Evolutionary conservation across 2,888 invertebrate species (phyloP).

Genomic region (Athalia cordata): DNA sequence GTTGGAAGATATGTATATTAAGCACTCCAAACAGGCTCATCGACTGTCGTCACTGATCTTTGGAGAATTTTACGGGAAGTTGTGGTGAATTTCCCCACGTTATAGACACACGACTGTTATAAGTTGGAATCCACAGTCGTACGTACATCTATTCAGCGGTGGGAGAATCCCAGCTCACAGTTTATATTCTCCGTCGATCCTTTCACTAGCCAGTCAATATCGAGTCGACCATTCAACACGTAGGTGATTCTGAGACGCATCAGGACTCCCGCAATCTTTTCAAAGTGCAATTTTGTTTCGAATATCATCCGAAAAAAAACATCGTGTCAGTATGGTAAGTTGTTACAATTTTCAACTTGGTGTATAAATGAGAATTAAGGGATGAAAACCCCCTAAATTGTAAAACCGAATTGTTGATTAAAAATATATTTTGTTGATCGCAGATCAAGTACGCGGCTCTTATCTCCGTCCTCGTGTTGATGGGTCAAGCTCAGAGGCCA

Average conservation of each 20-base stretch:
- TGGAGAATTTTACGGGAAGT: conserved; percentile 24
- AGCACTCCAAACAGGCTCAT: background rate
- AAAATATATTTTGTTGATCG: background rate
- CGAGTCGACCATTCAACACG: background rate
- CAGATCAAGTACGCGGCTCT: conserved; percentile 61
- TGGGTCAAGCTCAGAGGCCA: conserved; percentile 77
- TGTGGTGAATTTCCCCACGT: conserved; percentile 5
- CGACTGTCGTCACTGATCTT: conserved; percentile 4
- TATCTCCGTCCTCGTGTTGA: conserved; percentile 61
- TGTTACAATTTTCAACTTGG: background rate
- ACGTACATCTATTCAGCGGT: background rate
- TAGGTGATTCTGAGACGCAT: background rate
- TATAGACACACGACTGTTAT: background rate
- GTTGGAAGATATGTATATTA: background rate
- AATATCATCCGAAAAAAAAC: background rate
- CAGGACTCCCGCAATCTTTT: background rate
- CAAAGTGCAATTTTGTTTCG: background rate
- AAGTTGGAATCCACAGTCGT: background rate
- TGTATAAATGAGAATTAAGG: background rate
- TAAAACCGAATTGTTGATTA: background rate
- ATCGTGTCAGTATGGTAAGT: background rate
- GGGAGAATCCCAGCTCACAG: background rate
- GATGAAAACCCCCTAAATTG: background rate
- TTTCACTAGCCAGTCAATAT: conserved; percentile 2
- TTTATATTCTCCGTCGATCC: conserved; percentile 12